Evolutionary conservation across 2,888 invertebrate genomes (phyloP).

Genomic region (Bimastos eiseni): DNA sequence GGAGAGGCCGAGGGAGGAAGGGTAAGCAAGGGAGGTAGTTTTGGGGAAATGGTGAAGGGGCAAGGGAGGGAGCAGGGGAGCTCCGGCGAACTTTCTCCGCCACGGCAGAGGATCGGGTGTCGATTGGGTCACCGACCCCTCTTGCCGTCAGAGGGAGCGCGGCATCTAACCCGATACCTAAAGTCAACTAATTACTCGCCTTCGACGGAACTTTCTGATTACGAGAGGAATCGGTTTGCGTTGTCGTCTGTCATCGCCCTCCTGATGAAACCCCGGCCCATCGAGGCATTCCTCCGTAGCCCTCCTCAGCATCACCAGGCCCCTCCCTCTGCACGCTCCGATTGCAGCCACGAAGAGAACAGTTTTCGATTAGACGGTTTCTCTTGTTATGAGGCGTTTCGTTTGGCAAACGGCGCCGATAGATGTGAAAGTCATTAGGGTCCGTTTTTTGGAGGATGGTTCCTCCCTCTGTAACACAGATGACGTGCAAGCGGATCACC

Average conservation of each 20-base stretch:
- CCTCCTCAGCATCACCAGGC: not conserved
- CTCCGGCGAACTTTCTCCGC: not conserved
- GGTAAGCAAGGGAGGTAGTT: not conserved
- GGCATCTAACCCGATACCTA: not conserved
- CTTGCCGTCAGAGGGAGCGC: not conserved
- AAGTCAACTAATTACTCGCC: not conserved
- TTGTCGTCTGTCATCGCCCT: not conserved
- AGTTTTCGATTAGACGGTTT: not conserved
- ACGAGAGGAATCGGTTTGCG: not conserved
- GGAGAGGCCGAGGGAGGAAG: not conserved
- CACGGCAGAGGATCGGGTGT: not conserved
- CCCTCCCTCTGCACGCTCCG: not conserved
- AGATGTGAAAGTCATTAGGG: not conserved
- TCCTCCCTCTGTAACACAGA: not conserved
- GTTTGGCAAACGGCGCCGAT: not conserved
- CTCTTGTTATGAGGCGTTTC: not conserved
- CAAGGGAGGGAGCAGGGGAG: not conserved
- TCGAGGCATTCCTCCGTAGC: not conserved
- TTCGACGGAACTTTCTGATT: not conserved
- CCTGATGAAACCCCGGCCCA: not conserved
- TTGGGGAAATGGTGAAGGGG: too few relatives aligned
- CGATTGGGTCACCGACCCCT: not conserved
- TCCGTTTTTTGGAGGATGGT: not conserved
- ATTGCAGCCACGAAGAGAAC: not conserved
- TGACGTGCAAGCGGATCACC: not conserved